A percentile compares a stretch with the other conserved stretches of the same genome.
These are phyloP conservation scores for Ctenoplectra terminalis DNA, from an alignment of 1,140 invertebrate species.

Conservation along the genomic window DNA sequence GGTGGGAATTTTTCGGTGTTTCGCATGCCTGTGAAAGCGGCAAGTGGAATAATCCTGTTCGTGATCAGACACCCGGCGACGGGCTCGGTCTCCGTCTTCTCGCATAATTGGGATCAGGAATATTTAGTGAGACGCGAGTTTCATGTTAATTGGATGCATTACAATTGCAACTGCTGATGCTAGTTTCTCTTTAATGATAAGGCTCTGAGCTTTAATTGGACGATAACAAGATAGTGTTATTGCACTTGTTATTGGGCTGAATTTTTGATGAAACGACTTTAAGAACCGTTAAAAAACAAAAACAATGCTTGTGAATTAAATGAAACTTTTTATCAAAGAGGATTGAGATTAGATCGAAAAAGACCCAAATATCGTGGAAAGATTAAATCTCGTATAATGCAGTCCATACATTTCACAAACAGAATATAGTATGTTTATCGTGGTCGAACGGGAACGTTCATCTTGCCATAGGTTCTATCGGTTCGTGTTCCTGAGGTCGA, in stretches of 20 bases:
- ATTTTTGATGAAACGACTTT: no score
- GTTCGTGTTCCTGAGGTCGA: background rate
- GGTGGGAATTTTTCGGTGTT: background rate
- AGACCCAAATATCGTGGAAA: no score
- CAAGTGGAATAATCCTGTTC: conserved; percentile 4
- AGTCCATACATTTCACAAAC: no score
- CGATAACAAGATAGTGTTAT: background rate
- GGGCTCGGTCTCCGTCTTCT: background rate
- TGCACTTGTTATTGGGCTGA: no score
- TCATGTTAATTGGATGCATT: conserved; percentile 26
- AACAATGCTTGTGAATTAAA: no score
- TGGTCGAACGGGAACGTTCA: background rate
- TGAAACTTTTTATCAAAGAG: no score
- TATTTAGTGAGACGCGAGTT: conserved; percentile 23
- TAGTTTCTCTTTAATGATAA: conserved; percentile 14
- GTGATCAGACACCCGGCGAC: conserved; percentile 8
- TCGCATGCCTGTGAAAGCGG: background rate
- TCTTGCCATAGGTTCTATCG: background rate
- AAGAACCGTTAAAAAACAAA: no score
- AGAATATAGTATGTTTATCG: no score
- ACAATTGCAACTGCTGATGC: conserved; percentile 1
- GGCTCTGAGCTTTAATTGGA: background rate
- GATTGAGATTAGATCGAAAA: no score
- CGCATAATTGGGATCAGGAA: conserved; percentile 1
- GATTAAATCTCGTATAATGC: no score